Evolutionary conservation across 2,113 vertebrate species (phyloP).

Genomic region (Oxygymnocypris stewartii): DNA sequence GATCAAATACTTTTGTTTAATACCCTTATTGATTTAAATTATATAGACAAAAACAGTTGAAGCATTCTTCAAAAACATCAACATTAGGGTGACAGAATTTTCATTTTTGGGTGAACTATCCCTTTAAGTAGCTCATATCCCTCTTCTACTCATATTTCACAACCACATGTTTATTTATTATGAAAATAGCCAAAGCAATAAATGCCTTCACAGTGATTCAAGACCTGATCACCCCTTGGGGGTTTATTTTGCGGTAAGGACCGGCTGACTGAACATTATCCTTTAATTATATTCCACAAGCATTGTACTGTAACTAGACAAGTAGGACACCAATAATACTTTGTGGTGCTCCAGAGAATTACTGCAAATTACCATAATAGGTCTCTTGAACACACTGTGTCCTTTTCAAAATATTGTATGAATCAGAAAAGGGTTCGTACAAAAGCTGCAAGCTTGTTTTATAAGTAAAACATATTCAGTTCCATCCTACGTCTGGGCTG

Average conservation of each 20-base stretch:
- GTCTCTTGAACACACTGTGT: conserved; percentile 12
- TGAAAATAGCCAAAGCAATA: not conserved
- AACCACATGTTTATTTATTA: not conserved
- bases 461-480: conserved; percentile 1
- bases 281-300: conserved; percentile 10
- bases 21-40: too few species aligned
- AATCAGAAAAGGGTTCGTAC: conserved; percentile 3
- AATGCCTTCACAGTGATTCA: not conserved
- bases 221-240: not conserved
- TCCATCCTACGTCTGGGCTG: not conserved
- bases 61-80: not conserved
- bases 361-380: conserved; percentile 7
- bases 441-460: not conserved
- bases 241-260: not conserved
- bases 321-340: conserved; percentile 16
- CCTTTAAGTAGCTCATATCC: not conserved
- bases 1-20: too few species aligned
- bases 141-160: not conserved
- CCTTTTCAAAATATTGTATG: conserved; percentile 19
- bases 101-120: not conserved
- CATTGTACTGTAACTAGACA: conserved; percentile 10
- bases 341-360: not conserved
- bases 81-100: not conserved
- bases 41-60: too few species aligned
- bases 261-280: conserved; percentile 2